A percentile compares a stretch with the other conserved stretches of the same genome.
phyloP scores from a whole-genome alignment of 2,888 invertebrate species.

The Teinopalpus imperialis region DNA sequence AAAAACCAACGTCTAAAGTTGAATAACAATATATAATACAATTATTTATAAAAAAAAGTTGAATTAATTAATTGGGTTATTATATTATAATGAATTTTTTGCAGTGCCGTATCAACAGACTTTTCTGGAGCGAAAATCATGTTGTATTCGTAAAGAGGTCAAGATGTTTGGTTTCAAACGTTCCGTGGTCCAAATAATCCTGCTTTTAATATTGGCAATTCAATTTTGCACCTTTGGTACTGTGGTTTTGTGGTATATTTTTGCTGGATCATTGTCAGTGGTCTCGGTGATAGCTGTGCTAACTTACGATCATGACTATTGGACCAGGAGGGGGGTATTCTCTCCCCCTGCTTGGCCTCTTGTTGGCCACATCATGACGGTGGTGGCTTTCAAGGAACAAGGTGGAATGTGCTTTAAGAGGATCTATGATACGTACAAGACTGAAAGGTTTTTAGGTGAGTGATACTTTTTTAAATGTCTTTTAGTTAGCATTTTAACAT shows the following conservation, averaged over 20 bases:
- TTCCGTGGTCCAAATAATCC: constrained; percentile 45
- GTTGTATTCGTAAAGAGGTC: constrained; percentile 34
- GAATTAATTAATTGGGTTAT: too few relatives aligned
- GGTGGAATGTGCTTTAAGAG: constrained; percentile 70
- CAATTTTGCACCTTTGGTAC: constrained; percentile 56
- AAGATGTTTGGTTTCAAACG: constrained; percentile 72
- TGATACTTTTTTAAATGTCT: too few relatives aligned
- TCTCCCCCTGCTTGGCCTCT: constrained; percentile 67
- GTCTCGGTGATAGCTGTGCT: constrained; percentile 47
- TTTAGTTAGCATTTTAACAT: too few relatives aligned
- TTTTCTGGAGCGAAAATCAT: constrained; percentile 34
- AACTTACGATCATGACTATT: constrained; percentile 72
- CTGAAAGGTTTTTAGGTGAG: constrained; percentile 66
- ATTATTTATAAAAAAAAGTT: too few relatives aligned
- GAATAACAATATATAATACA: too few relatives aligned
- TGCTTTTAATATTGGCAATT: constrained; percentile 50
- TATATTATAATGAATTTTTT: too few relatives aligned
- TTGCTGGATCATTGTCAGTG: constrained; percentile 39
- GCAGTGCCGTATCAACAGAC: background rate
- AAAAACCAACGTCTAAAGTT: too few relatives aligned
- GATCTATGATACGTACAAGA: constrained; percentile 63
- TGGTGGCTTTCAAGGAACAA: constrained; percentile 68
- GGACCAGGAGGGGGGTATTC: constrained; percentile 60
- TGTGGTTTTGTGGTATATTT: constrained; percentile 47
- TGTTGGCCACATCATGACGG: constrained; percentile 66